Evolutionary conservation across 2,888 invertebrate species (phyloP).

Genomic region (Heteropelma amictum): DNA sequence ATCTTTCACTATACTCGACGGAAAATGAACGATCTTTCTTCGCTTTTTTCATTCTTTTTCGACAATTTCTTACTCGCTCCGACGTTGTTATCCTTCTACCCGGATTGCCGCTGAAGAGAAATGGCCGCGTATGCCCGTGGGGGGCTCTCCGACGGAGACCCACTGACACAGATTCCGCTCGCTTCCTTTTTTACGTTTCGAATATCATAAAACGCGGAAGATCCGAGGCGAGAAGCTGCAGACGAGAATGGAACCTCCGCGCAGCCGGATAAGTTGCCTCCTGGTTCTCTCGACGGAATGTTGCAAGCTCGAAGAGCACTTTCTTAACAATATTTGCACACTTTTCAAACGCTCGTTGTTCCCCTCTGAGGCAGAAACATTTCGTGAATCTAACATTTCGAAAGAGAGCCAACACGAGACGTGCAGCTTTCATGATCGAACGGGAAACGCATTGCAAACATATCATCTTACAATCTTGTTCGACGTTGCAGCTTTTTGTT

Average conservation of each 20-base stretch:
- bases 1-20: constrained; percentile 28
- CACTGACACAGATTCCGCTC: constrained; percentile 75
- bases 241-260: constrained; percentile 67
- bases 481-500: too few species aligned
- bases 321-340: background rate
- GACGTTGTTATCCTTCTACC: constrained; percentile 5
- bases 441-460: too few species aligned
- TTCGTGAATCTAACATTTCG: too few species aligned
- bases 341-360: background rate
- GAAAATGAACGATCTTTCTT: constrained; percentile 35
- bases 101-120: constrained; percentile 30
- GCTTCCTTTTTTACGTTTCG: constrained; percentile 77
- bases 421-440: too few species aligned
- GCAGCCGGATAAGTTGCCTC: constrained; percentile 54
- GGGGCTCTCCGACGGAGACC: constrained; percentile 68
- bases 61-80: constrained; percentile 35
- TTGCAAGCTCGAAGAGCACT: background rate
- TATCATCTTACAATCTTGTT: too few species aligned
- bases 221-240: constrained; percentile 68
- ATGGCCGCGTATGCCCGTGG: constrained; percentile 30
- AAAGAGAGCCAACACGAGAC: too few species aligned
- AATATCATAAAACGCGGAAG: constrained; percentile 77
- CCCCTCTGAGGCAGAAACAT: too few species aligned
- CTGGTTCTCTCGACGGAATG: background rate
- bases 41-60: constrained; percentile 45